phyloP scores from a whole-genome alignment of 2,888 invertebrate genomes.

The Barypeithes pellucidus region DNA sequence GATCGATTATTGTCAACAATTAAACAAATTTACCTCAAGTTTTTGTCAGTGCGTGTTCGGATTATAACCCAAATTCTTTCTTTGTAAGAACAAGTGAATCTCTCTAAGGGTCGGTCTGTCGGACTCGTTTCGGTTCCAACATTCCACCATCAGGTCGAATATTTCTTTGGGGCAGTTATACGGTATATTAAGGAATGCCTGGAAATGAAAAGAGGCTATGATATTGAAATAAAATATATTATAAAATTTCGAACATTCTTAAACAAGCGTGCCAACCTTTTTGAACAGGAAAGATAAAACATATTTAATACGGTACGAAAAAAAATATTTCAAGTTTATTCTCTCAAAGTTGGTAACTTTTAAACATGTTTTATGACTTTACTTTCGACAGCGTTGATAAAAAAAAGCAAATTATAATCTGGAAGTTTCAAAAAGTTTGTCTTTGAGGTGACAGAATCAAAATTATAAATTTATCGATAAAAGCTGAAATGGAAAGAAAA shows the following conservation, averaged over 20 bases:
- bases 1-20: slow-evolving; percentile 63
- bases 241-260: background rate
- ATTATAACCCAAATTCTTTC: slow-evolving; percentile 79
- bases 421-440: slow-evolving; percentile 2
- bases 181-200: slow-evolving; percentile 79
- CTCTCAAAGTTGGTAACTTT: background rate
- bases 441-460: slow-evolving; percentile 19
- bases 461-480: slow-evolving; percentile 19
- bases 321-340: slow-evolving; percentile 28
- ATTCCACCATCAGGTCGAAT: slow-evolving; percentile 89
- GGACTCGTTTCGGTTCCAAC: slow-evolving; percentile 86
- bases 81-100: slow-evolving; percentile 87
- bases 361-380: slow-evolving; percentile 5
- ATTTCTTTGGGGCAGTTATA: slow-evolving; percentile 88
- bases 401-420: slow-evolving; percentile 16
- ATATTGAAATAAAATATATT: background rate
- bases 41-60: slow-evolving; percentile 68
- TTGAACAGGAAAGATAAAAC: background rate
- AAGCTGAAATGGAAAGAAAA: background rate
- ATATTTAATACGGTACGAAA: slow-evolving; percentile 8
- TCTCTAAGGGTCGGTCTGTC: slow-evolving; percentile 87
- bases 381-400: slow-evolving; percentile 12
- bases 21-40: slow-evolving; percentile 55
- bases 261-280: background rate
- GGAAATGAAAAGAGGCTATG: slow-evolving; percentile 51